These are phyloP conservation scores for Mormyrus lacerda DNA, from an alignment of 2,113 vertebrate species.

Conservation along the genomic window DNA sequence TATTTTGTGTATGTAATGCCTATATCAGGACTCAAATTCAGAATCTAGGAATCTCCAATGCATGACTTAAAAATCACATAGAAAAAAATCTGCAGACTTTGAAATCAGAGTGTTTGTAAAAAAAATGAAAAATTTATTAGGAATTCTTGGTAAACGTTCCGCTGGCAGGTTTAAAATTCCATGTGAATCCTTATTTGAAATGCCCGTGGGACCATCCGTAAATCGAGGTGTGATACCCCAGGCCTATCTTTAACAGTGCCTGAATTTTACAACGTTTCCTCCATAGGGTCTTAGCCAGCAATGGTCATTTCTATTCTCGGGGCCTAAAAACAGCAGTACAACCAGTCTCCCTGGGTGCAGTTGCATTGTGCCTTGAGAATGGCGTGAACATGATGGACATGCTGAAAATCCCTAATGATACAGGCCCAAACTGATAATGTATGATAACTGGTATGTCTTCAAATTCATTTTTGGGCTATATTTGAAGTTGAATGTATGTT, in stretches of 20 bases:
- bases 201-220: constrained; percentile 2
- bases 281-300: neutral
- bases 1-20: constrained; percentile 14
- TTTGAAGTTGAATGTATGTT: constrained; percentile 24
- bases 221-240: constrained; percentile 3
- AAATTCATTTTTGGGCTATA: constrained; percentile 10
- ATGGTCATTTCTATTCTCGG: neutral
- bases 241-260: constrained; percentile 12
- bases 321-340: neutral
- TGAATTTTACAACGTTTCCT: neutral
- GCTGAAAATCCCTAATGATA: neutral
- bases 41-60: constrained; percentile 3
- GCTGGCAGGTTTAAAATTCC: neutral
- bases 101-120: neutral
- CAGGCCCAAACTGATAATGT: neutral
- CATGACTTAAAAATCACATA: neutral
- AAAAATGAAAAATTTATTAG: neutral
- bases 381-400: neutral
- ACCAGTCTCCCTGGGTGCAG: neutral
- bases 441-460: neutral
- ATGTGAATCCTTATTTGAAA: neutral
- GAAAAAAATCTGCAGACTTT: neutral
- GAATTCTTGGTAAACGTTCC: neutral
- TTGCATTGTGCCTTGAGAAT: constrained; percentile 19
- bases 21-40: constrained; percentile 9